Base-by-base conservation (phyloP, 2,888 invertebrate genomes). In the Molorchus minor region DNA sequence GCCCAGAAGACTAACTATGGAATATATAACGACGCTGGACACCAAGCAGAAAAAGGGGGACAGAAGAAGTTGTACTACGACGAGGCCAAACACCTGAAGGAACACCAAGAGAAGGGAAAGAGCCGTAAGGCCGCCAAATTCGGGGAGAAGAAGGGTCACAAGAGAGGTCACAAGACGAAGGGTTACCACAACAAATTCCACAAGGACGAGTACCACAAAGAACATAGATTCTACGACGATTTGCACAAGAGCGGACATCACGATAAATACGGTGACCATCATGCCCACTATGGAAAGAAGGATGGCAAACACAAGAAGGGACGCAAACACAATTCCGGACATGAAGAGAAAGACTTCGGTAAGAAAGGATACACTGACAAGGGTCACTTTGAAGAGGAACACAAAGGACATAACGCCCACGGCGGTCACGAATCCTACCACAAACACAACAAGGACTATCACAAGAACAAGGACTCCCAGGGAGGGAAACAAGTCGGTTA, bases 211-310 rank as follows among this genome's bases (percentile, higher is more conserved):
- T 90, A 87, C 79, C 88, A 89, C 76, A 90, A 88, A 72, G 90
- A 90, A 73, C 91, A 91, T 79, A 90, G 89, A 79, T 93, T 93
- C 83, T 93, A 93, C 80, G 93, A 93, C 75, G 92, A 93, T 77
- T 88, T 88, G 78, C 90, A 93, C 79, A 91, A 92, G 75, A 91
- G 90, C 2, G 93, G 93, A 0, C 88, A 92, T 74, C 92, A 93
- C 75, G 87, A 88, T 79, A 93, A 93, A 74, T 89, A 90, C 72
- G 93, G 92, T n/a, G 87, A 89, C 76, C 88, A 88, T 80, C 88
- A 92, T 72, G 88, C 88, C 17, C 88, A 92, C 74, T 91, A 92
- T 74, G 88, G 91, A 78, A 91, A 92, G 81, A 91, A 92, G 81
- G 92, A 92, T 75, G 90, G 90, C 0, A 86, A 88, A 63, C 88